A percentile compares a stretch with the other conserved stretches of the same genome.
Evolutionary conservation across 1,140 invertebrate species (phyloP).

Genomic region (Charaxes varanes): DNA sequence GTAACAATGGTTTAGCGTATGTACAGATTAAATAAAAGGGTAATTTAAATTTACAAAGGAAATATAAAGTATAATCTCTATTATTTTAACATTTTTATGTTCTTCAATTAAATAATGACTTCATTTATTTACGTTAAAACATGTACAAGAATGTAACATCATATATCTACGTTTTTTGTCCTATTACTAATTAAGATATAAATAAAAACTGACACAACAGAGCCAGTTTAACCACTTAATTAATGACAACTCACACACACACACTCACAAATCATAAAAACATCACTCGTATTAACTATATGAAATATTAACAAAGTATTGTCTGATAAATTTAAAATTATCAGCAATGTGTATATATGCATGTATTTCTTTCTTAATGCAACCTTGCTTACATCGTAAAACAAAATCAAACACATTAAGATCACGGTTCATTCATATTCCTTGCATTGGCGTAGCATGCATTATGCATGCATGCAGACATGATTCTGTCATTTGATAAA

Average conservation of each 20-base stretch:
- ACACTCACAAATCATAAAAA: constrained; percentile 1
- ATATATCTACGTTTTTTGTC: neutral
- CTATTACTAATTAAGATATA: constrained; percentile 5
- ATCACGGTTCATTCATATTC: constrained; percentile 30
- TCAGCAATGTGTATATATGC: no score
- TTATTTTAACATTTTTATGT: neutral
- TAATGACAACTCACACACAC: neutral
- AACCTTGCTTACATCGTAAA: neutral
- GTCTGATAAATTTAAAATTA: no score
- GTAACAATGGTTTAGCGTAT: no score
- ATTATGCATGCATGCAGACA: constrained; percentile 46
- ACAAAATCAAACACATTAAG: neutral
- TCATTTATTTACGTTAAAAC: constrained; percentile 7
- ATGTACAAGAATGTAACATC: constrained; percentile 1
- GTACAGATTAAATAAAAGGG: no score
- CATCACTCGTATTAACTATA: neutral
- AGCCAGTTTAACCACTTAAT: constrained; percentile 3
- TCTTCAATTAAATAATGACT: neutral
- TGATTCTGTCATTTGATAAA: constrained; percentile 47
- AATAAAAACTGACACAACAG: constrained; percentile 1
- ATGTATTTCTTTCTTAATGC: neutral
- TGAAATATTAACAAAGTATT: no score
- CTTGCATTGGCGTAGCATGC: constrained; percentile 29
- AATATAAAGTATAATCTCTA: no score
- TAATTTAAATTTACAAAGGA: no score